phyloP scores from a whole-genome alignment of 2,797 vertebrate species.

The Parotocinclus haroldoi region DNA sequence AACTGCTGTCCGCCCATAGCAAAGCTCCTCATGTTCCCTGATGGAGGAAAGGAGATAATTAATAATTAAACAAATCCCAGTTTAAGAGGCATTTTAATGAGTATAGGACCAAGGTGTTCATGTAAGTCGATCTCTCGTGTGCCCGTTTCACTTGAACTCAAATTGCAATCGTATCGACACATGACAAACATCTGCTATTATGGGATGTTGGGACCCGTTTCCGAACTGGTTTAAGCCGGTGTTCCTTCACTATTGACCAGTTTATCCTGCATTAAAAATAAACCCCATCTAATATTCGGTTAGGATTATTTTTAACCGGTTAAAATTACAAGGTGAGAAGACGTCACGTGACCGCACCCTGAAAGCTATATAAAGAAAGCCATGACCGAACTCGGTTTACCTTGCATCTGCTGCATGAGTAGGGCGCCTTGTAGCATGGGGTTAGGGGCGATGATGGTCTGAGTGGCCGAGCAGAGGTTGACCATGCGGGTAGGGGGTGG shows the following conservation, averaged over 20 bases:
- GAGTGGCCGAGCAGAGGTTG: conserved; percentile 78
- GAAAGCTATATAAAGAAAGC: conserved; percentile 13
- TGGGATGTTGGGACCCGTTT: too few species aligned
- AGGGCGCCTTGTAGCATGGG: conserved; percentile 92
- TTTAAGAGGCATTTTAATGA: background rate
- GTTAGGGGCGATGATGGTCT: conserved; percentile 83
- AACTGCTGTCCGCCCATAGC: conserved; percentile 85
- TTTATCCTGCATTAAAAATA: too few species aligned
- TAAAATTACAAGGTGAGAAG: too few species aligned
- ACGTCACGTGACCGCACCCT: too few species aligned
- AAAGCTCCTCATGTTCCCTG: conserved; percentile 83
- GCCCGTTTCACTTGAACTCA: background rate
- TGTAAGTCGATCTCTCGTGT: too few species aligned
- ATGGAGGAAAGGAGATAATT: background rate
- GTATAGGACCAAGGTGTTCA: too few species aligned
- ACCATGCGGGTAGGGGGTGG: conserved; percentile 73
- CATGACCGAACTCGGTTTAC: conserved; percentile 53
- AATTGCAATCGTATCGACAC: background rate
- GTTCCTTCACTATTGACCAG: too few species aligned
- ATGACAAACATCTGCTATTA: background rate
- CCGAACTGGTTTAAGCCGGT: too few species aligned
- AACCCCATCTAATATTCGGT: too few species aligned
- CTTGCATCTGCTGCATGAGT: conserved; percentile 96
- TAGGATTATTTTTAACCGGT: too few species aligned
- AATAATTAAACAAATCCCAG: background rate